Conservation (phyloP, 1,140 invertebrate genomes). For the Delia radicum region DNA sequence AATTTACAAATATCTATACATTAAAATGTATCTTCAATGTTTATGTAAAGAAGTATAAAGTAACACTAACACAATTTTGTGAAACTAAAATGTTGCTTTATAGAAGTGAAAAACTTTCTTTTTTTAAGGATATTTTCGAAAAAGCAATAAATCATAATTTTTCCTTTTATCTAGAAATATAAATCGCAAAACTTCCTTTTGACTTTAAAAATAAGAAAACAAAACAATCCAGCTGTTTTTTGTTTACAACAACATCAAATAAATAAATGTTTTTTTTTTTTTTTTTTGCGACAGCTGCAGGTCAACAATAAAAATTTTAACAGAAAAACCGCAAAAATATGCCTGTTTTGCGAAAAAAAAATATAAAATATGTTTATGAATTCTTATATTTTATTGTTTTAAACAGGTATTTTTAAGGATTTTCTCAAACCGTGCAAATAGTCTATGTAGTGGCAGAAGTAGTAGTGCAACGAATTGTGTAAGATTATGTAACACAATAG, state of each 20-base stretch:
- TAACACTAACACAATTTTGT: too few relatives aligned
- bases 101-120: background rate
- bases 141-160: background rate
- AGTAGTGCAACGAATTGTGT: constrained; percentile 10
- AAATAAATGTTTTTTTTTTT: too few relatives aligned
- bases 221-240: background rate
- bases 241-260: background rate
- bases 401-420: background rate
- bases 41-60: too few relatives aligned
- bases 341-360: background rate
- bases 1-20: too few relatives aligned
- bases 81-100: too few relatives aligned
- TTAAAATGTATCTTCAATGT: too few relatives aligned
- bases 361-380: background rate
- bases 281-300: constrained; percentile 16
- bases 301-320: background rate
- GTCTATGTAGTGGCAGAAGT: background rate
- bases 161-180: too few relatives aligned
- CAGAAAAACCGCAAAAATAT: constrained; percentile 4
- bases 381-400: constrained; percentile 12
- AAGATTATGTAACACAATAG: constrained; percentile 1
- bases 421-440: background rate
- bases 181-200: background rate
- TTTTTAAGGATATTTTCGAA: background rate
- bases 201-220: background rate